Evolutionary conservation across 2,888 invertebrate species (phyloP), one percentile per base, ranked within the genome.

Genomic region (Oligia strigilis): DNA sequence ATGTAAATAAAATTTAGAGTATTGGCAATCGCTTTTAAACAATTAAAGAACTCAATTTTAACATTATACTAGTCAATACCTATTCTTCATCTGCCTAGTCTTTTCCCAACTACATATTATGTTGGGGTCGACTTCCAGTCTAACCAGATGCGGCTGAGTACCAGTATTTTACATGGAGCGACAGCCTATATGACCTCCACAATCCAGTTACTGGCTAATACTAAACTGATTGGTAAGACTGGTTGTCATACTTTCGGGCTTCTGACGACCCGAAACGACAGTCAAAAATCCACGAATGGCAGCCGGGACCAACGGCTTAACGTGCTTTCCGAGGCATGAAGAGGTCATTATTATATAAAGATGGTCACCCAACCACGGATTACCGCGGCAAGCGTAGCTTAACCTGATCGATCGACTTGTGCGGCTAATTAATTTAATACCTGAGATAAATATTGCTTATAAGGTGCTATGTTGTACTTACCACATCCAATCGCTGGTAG

Each of bases 401-500:
- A 9, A 19, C 55, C 55, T 58, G 55, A 58, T 58, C 23, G 8
- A 58, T 9, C 55, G 55, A 23, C 55, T 0, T 3, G 23, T 55
- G 23, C 9, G 19, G 55, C 23, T 55, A 13, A 49, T 11, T 19
- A 19, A 36, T 52, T 52, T 8, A 13, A 23, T 19, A 4, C 19
- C 3, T 49, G 19, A 13, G 13, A 13, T 49, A 70, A 52, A 6
- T 36, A 36, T 17, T 64, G 36, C 29, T 4, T 9, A 13, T 23
- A 40, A 11, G 2, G 1, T 46, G 4, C 0, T 19, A 5, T 4
- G 0, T 2, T 40, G 14, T 23, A 92, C 94, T 83, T 85, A 95
- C 95, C 87, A 92, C 93, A 66, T 91, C 91, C 66, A 93, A 83
- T 0, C 91, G 85, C 69, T 96, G 96, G 78, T 96, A 96, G 87